Evolutionary conservation across 2,888 invertebrate genomes (phyloP).

Genomic region (Rhopalosiphum nymphaeae): DNA sequence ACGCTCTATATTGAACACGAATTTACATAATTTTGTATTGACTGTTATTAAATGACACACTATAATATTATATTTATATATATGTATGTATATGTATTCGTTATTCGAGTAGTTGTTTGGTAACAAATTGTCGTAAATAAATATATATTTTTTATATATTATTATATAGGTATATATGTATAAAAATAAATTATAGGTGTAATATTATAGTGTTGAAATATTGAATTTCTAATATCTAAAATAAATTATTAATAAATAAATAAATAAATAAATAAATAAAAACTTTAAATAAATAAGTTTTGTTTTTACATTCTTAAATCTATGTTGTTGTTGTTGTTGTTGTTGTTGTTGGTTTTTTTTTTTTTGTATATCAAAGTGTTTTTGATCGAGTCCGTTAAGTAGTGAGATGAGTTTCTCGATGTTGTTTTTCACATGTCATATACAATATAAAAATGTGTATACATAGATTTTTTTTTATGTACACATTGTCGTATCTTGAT

Average conservation of each 20-base stretch:
- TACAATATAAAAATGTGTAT: slow-evolving; percentile 29
- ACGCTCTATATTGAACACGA: slow-evolving; percentile 62
- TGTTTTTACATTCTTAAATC: slow-evolving; percentile 63
- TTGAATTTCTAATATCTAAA: slow-evolving; percentile 52
- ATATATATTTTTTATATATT: slow-evolving; percentile 5
- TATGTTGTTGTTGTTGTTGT: slow-evolving; percentile 25
- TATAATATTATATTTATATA: neutral
- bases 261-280: slow-evolving; percentile 60
- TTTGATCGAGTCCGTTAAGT: slow-evolving; percentile 63
- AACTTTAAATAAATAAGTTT: slow-evolving; percentile 49
- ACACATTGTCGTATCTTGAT: slow-evolving; percentile 59
- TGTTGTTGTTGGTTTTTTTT: neutral
- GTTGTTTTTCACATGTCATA: slow-evolving; percentile 62
- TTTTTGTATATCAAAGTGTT: slow-evolving; percentile 2
- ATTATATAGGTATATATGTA: slow-evolving; percentile 5
- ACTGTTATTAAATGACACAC: slow-evolving; percentile 36
- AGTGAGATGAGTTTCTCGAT: slow-evolving; percentile 58
- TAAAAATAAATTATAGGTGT: slow-evolving; percentile 26
- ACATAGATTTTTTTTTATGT: slow-evolving; percentile 2
- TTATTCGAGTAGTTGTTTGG: slow-evolving; percentile 50
- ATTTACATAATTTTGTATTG: slow-evolving; percentile 51
- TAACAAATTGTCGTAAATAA: slow-evolving; percentile 59
- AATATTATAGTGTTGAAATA: slow-evolving; percentile 44
- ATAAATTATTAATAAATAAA: slow-evolving; percentile 63
- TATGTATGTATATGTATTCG: slow-evolving; percentile 11